Evolutionary conservation across 2,113 vertebrate species (phyloP).

Genomic region (Hippoglossus stenolepis): DNA sequence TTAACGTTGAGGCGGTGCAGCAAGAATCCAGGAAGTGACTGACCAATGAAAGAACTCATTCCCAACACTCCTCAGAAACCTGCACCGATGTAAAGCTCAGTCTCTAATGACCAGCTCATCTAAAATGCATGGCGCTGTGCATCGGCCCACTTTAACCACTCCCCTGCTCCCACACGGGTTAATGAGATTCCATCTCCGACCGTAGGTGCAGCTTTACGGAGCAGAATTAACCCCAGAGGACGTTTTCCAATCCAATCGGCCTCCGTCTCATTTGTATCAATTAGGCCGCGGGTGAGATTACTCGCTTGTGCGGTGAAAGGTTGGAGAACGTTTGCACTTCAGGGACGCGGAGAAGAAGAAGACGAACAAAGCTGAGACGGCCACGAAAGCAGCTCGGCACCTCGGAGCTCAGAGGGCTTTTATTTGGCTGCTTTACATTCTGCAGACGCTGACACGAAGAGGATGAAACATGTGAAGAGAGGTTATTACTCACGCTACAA

Average conservation of each 20-base stretch:
- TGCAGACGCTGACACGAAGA: no score
- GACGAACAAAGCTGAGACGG: background rate
- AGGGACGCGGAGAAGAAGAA: constrained; percentile 6
- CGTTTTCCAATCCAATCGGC: background rate
- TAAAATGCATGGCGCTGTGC: constrained; percentile 12
- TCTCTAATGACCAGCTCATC: constrained; percentile 14
- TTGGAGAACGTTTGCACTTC: constrained; percentile 3
- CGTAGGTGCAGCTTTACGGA: constrained; percentile 14
- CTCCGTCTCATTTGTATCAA: constrained; percentile 55
- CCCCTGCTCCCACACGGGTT: constrained; percentile 32
- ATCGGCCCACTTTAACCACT: background rate
- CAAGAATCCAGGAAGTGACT: no score
- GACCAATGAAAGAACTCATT: no score
- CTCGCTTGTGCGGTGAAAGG: background rate
- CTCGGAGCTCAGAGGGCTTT: no score
- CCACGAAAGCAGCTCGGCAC: no score
- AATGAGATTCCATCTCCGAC: constrained; percentile 50
- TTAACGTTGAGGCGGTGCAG: no score
- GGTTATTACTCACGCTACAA: no score
- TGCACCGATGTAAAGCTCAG: background rate
- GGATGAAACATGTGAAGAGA: no score
- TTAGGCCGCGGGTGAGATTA: constrained; percentile 48
- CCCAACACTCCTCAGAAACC: no score
- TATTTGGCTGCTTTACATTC: no score
- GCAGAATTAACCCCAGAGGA: constrained; percentile 40